phyloP scores from a whole-genome alignment of 2,113 vertebrate genomes.

The Hyperopisus bebe region DNA sequence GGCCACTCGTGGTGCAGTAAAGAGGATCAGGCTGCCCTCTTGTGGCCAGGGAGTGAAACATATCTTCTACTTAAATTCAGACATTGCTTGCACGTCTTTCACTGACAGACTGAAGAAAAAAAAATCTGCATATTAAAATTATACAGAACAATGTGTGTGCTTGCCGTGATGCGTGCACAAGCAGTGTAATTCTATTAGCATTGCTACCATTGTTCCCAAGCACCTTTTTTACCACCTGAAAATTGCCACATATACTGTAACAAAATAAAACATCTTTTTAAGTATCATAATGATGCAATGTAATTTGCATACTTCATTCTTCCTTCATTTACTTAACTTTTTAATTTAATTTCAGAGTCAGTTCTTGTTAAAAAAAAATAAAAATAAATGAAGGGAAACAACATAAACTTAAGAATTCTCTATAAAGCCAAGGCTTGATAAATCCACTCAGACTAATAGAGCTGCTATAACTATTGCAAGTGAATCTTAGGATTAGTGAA shows the following conservation, averaged over 20 bases:
- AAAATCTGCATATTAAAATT: background rate
- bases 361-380: background rate
- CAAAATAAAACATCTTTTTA: background rate
- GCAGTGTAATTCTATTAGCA: background rate
- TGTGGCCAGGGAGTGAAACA: background rate
- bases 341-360: background rate
- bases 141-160: background rate
- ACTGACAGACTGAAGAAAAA: background rate
- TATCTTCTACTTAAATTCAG: background rate
- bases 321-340: background rate
- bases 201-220: background rate
- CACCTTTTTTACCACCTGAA: background rate
- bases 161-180: background rate
- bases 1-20: background rate
- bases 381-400: background rate
- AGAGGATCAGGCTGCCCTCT: background rate
- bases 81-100: background rate
- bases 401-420: background rate
- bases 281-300: background rate
- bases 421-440: background rate
- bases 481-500: background rate
- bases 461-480: background rate
- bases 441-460: background rate
- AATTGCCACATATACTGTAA: background rate
- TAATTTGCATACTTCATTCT: background rate